Base-by-base conservation (phyloP, 1,140 invertebrate genomes). In the Brachionus calyciflorus region DNA sequence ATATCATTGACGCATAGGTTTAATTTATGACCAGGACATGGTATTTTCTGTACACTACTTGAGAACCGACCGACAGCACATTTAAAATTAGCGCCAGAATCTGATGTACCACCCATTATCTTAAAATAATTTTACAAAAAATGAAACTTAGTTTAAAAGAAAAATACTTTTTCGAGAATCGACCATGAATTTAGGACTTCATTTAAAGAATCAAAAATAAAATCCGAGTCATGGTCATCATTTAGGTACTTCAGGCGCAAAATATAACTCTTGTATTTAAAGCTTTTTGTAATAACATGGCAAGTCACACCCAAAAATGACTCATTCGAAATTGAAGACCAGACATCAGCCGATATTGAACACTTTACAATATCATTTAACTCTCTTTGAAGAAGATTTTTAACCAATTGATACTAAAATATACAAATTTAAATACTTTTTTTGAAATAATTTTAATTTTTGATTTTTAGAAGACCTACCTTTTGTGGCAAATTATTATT, bases 1-100 rank as follows among this genome's bases (percentile, higher is more conserved):
- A 63, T 14, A 21, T 63, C 57, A 19, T 17, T 10, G 30, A 63
- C 57, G 12, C 57, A 63, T 41, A 63, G 26, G 41, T 63, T 63
- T 63, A 63, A 41, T 63, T 63, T 41, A 63, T 63, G 57, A 63
- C 57, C 57, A 41, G 57, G 14, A 63, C 57, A 63, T 41, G 57
- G 33, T 40, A 63, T n/a, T n/a, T n/a, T n/a, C n/a, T n/a, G n/a
- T n/a, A n/a, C n/a, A n/a, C n/a, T n/a, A n/a, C n/a, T n/a, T n/a
- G n/a, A n/a, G n/a, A n/a, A n/a, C n/a, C n/a, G 55, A 26, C 26
- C 28, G 33, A 60, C 55, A 5, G 55, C 55, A 60, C 26, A 30
- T 60, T 60, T 60, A 60, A 60, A 60, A 37, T 60, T 60, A n/a
- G 55, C 55, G 26, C 55, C 55, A 60, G 55, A 60, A 28, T 60